These are phyloP conservation scores for Phalacrocorax carbo DNA, from an alignment of 2,113 vertebrate genomes.

Conservation along the genomic window DNA sequence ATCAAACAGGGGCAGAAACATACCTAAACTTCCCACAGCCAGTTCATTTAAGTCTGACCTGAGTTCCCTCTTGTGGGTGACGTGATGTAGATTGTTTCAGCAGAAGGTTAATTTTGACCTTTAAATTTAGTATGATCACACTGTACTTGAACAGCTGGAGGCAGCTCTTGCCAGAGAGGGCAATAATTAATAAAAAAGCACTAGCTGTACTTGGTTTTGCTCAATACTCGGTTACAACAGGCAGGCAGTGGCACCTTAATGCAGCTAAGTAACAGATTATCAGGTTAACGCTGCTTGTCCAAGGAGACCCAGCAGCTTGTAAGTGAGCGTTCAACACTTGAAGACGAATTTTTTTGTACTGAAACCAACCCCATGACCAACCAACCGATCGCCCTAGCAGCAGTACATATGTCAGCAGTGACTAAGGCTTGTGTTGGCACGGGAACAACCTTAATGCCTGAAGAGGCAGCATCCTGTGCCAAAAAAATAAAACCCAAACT, in stretches of 20 bases:
- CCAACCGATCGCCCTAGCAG: background rate
- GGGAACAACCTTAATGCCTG: background rate
- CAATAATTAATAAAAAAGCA: background rate
- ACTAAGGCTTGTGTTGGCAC: background rate
- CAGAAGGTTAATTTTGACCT: background rate
- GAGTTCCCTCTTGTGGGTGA: background rate
- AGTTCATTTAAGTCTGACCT: background rate
- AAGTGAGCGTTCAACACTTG: constrained; percentile 51
- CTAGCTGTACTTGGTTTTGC: background rate
- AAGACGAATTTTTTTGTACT: background rate
- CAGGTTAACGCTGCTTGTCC: background rate
- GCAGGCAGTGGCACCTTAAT: background rate
- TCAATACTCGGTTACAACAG: background rate
- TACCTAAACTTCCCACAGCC: background rate
- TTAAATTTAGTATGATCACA: background rate
- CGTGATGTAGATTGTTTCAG: fast-evolving
- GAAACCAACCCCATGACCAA: background rate
- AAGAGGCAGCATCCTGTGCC: background rate
- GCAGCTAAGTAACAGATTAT: background rate
- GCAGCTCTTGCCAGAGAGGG: background rate
- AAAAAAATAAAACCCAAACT: background rate
- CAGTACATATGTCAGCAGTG: background rate
- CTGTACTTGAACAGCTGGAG: background rate
- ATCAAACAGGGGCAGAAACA: background rate
- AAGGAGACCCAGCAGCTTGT: background rate